phyloP scores from a whole-genome alignment of 2,888 invertebrate genomes.

The Drosophila anceps region DNA sequence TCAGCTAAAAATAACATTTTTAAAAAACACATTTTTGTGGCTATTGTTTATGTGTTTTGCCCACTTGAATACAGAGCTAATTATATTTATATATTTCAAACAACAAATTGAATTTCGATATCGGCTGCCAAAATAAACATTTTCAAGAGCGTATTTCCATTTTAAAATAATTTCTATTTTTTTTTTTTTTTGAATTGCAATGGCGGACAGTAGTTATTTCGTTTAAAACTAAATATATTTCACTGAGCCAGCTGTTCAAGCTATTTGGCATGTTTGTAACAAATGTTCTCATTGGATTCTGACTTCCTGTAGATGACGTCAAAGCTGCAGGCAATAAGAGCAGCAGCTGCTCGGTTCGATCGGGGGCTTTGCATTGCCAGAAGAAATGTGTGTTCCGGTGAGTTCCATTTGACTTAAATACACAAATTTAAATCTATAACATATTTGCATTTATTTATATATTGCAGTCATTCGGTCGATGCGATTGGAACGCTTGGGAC shows the following conservation, averaged over 20 bases:
- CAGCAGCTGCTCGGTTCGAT: conserved; percentile 40
- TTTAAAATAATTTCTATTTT: background rate
- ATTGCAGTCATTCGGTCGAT: conserved; percentile 46
- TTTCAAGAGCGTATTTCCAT: conserved; percentile 38
- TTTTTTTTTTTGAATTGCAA: conserved; percentile 15
- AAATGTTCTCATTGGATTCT: conserved; percentile 28
- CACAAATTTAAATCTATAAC: conserved; percentile 1
- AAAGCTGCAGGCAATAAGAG: conserved; percentile 44
- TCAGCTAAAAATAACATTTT: conserved; percentile 46
- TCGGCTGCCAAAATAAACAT: conserved; percentile 16
- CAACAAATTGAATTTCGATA: conserved; percentile 38
- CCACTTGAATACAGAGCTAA: conserved; percentile 43
- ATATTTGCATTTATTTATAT: conserved; percentile 11
- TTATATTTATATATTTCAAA: conserved; percentile 12
- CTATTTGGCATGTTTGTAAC: background rate
- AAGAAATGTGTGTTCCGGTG: conserved; percentile 43
- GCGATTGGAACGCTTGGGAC: conserved; percentile 40
- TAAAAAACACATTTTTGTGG: conserved; percentile 5
- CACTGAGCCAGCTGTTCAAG: conserved; percentile 30
- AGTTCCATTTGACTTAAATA: conserved; percentile 32
- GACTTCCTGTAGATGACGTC: conserved; percentile 71
- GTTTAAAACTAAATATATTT: conserved; percentile 18
- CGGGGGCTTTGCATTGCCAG: conserved; percentile 37
- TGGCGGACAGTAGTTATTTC: conserved; percentile 23
- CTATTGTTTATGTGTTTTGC: conserved; percentile 51